Evolutionary conservation across 2,113 vertebrate species (phyloP), one percentile per base, ranked within the genome.

Genomic region (Colossoma macropomum): DNA sequence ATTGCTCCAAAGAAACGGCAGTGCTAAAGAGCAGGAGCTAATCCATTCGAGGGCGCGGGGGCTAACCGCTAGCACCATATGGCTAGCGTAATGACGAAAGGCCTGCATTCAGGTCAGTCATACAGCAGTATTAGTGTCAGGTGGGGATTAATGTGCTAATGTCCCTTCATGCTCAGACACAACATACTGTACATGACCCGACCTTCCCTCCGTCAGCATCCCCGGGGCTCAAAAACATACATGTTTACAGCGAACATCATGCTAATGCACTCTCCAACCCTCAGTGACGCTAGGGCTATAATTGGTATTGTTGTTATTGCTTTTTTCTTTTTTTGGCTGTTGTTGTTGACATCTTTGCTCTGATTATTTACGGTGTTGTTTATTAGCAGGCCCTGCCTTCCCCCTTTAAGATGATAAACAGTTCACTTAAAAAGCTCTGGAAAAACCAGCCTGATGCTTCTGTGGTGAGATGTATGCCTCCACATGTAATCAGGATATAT

Each of bases 51-150:
- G 91, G 93, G 93, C 92, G 91, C 86, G 91, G 93, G 90, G 92
- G 91, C 93, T 94, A 92, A 94, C 89, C 91, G 92, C 92, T 92
- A 82, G 50, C 81, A 81, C 94, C 94, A 94, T 94, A 95, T 94
- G 94, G 93, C 89, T 90, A 88, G 92, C 90, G 90, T 92, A 90
- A 91, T 91, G 92, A 92, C 87, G 84, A 84, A 88, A 89, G 90
- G 92, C 91, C 91, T 90, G 92, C 91, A 91, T 88, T 87, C 88
- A 90, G 93, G 93, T 94, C 93, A 95, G 89, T 94, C 93, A 95
- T 95, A 94, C 93, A 93, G 91, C 91, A 88, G 94, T 94, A 95
- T 95, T 95, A 95, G 94, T 95, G 94, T 95, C 94, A 95, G 92
- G 93, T 94, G 88, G 87, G 90, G 94, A 95, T 95, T 95, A 95